A percentile compares a stretch with the other conserved stretches of the same genome.
These are phyloP conservation scores for Gouania willdenowi DNA, from an alignment of 2,797 vertebrate species.

Conservation along the genomic window DNA sequence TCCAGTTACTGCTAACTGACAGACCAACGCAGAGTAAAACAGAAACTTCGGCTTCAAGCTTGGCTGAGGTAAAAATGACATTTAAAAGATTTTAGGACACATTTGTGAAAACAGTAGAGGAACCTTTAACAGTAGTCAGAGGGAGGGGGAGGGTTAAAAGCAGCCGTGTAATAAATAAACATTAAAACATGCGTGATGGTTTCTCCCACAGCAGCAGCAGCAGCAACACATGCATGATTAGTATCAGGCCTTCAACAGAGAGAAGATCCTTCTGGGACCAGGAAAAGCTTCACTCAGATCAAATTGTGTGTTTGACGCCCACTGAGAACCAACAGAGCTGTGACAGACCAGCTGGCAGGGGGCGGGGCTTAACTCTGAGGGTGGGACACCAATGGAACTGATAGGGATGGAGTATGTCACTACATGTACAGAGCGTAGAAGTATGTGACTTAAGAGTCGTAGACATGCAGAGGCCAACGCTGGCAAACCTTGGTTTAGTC, in stretches of 20 bases:
- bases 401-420: constrained; percentile 55
- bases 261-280: constrained; percentile 51
- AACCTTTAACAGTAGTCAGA: no score
- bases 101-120: no score
- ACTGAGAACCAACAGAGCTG: neutral
- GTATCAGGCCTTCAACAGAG: constrained; percentile 50
- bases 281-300: constrained; percentile 43
- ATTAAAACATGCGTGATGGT: no score
- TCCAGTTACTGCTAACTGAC: no score
- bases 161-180: constrained; percentile 4
- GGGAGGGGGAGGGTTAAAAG: constrained; percentile 2
- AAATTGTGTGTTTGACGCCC: constrained; percentile 56
- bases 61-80: no score
- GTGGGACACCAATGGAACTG: constrained; percentile 52
- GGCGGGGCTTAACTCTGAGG: constrained; percentile 22
- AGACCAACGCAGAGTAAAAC: no score
- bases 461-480: constrained; percentile 68
- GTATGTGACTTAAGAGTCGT: constrained; percentile 55
- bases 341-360: constrained; percentile 2
- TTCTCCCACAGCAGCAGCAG: no score
- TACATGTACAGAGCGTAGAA: constrained; percentile 47
- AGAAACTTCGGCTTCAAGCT: no score
- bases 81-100: no score
- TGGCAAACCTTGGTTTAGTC: constrained; percentile 71
- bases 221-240: constrained; percentile 54